Percentiles rank a stretch among this genome's conserved stretches.
phyloP scores from a whole-genome alignment of 2,797 vertebrate genomes.

The Leptodactylus fallax region DNA sequence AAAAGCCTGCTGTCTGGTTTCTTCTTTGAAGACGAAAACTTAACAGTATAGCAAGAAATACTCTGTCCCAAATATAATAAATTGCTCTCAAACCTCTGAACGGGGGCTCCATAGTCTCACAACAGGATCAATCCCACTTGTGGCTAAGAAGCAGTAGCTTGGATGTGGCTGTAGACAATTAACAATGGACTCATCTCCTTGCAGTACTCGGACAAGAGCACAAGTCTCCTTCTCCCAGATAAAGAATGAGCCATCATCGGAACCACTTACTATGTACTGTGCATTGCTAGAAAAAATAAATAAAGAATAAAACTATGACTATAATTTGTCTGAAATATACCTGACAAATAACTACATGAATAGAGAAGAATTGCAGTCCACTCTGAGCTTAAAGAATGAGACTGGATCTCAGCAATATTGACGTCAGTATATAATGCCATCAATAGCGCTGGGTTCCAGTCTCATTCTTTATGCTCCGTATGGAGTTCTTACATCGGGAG shows the following conservation, averaged over 20 bases:
- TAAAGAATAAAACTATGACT: neutral
- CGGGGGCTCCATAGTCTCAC: conserved; percentile 95
- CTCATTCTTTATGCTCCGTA: too few relatives aligned
- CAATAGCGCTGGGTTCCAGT: too few relatives aligned
- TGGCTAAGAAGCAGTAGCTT: conserved; percentile 96
- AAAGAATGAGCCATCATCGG: conserved; percentile 98
- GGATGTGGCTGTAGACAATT: conserved; percentile 98
- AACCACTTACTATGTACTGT: conserved; percentile 97
- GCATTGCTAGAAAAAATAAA: conserved; percentile 83
- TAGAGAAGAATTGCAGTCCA: too few relatives aligned
- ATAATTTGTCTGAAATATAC: neutral
- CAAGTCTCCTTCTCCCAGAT: conserved; percentile 99
- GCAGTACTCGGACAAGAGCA: conserved; percentile 94
- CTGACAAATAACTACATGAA: neutral
- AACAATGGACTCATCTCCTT: conserved; percentile 97
- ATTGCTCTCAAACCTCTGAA: conserved; percentile 86
- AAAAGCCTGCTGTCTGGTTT: neutral
- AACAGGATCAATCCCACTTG: conserved; percentile 96
- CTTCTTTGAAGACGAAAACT: neutral
- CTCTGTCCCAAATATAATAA: neutral
- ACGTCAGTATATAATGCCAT: too few relatives aligned
- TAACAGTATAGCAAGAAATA: neutral
- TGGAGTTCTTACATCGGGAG: too few relatives aligned
- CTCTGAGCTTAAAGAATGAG: too few relatives aligned
- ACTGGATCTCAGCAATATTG: too few relatives aligned